Evolutionary conservation across 2,888 invertebrate species (phyloP), one percentile per base, ranked within the genome.

Genomic region (Stenichneumon culpator): DNA sequence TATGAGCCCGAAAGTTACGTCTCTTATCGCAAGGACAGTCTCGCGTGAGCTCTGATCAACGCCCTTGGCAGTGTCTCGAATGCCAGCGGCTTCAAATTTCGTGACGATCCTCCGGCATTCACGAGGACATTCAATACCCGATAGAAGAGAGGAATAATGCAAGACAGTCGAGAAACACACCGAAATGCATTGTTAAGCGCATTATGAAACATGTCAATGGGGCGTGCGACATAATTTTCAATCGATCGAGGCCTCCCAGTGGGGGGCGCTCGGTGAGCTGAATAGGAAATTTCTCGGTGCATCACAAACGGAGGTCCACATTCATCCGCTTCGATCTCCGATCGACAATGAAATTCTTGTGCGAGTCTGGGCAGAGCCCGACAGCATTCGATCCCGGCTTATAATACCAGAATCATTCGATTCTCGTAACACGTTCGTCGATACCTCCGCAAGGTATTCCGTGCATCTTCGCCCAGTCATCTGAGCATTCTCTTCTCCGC

Each of bases 191-290:
- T 57, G 75, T 80, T 47, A 79, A 65, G 22, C 47, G 57, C 70
- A 57, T 28, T 19, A 36, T 44, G 57, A 36, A 73, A 28, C 63
- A 73, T 73, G 81, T 84, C 73, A 78, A 67, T 78, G 73, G 81
- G 83, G 84, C 84, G 84, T 84, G 69, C 73, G 84, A 84, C 84
- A 84, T 74, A 52, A 65, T 81, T 77, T 84, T 44, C 77, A 57
- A 54, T 73, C 81, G 77, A 73, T 68, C 68, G 68, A 52, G 50
- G 14, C 68, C 68, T 78, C 80, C 16, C 80, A 69, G 68, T 57
- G 69, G 69, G 69, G 36, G 47, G 36, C n/a, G 9, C 25, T 83
- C 68, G 25, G 22, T 50, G 47, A 50, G 22, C 32, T 77, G 63
- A 78, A 78, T 78, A 44, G 69, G 69, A 78, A 81, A 69, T 81